A percentile compares a stretch with the other conserved stretches of the same genome.
These are phyloP conservation scores for Columba janthina DNA, from an alignment of 2,113 vertebrate genomes.

Conservation along the genomic window DNA sequence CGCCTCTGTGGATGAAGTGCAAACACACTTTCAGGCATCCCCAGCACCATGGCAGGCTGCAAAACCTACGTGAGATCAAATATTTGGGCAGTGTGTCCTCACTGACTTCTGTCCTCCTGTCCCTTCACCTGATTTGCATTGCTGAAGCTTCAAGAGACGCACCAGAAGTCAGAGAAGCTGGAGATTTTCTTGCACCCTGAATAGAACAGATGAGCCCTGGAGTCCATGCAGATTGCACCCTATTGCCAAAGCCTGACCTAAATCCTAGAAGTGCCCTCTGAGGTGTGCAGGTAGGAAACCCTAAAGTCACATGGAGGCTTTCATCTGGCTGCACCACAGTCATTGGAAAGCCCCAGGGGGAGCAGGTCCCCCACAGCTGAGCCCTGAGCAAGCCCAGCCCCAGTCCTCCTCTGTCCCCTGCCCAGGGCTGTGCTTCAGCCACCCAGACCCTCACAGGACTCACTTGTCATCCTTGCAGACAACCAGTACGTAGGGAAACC, in stretches of 20 bases:
- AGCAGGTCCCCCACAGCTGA: neutral
- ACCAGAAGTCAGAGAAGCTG: neutral
- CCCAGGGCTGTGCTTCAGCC: neutral
- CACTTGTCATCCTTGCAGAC: fast-evolving
- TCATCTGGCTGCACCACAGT: neutral
- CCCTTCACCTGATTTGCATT: neutral
- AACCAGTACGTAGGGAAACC: fast-evolving
- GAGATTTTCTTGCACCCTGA: neutral
- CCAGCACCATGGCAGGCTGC: neutral
- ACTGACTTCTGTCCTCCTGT: neutral
- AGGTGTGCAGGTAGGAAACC: neutral
- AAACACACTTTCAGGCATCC: neutral
- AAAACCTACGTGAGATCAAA: neutral
- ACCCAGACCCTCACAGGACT: fast-evolving
- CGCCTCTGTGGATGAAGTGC: neutral
- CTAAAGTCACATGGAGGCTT: neutral
- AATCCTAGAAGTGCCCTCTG: neutral
- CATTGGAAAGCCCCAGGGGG: neutral
- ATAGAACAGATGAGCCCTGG: neutral
- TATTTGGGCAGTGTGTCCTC: fast-evolving
- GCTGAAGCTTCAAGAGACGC: neutral
- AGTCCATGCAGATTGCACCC: neutral
- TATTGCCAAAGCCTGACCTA: neutral
- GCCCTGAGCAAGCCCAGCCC: neutral
- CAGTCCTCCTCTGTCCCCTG: neutral